These are phyloP conservation scores for Cairina moschata DNA, from an alignment of 2,113 vertebrate species.

Conservation along the genomic window DNA sequence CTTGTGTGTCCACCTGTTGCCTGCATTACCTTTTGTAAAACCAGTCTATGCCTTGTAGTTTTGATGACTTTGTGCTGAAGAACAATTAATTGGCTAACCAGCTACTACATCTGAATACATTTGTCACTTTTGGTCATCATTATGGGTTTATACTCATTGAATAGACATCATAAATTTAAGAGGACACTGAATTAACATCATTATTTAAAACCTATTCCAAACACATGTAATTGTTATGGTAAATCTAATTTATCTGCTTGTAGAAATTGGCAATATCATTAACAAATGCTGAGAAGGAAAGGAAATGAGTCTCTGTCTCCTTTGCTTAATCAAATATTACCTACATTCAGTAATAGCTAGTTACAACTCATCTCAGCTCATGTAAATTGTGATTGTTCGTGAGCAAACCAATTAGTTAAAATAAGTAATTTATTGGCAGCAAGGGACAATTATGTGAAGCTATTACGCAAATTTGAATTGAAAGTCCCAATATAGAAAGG, in stretches of 20 bases:
- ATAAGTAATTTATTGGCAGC: conserved; percentile 36
- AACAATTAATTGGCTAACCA: neutral
- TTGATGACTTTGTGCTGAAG: neutral
- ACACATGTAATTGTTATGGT: neutral
- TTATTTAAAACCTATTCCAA: neutral
- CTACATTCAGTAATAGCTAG: neutral
- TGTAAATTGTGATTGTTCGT: conserved; percentile 47
- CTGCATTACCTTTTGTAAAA: neutral
- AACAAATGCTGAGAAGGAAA: neutral
- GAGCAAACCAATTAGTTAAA: conserved; percentile 56
- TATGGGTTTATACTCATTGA: neutral
- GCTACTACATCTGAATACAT: neutral
- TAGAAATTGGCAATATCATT: conserved; percentile 1
- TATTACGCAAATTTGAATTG: conserved; percentile 43
- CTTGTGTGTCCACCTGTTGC: neutral
- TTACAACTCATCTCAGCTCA: neutral
- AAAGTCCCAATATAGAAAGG: conserved; percentile 45
- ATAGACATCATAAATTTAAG: neutral
- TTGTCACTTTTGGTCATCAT: neutral
- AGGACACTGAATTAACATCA: neutral
- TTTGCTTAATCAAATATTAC: conserved; percentile 45
- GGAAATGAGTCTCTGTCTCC: neutral
- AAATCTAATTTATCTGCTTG: neutral
- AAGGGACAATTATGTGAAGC: conserved; percentile 17
- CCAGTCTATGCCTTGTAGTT: neutral